Evolutionary conservation across 2,113 vertebrate genomes (phyloP), one percentile per base, ranked within the genome.

Genomic region (Toxotes chatareus): DNA sequence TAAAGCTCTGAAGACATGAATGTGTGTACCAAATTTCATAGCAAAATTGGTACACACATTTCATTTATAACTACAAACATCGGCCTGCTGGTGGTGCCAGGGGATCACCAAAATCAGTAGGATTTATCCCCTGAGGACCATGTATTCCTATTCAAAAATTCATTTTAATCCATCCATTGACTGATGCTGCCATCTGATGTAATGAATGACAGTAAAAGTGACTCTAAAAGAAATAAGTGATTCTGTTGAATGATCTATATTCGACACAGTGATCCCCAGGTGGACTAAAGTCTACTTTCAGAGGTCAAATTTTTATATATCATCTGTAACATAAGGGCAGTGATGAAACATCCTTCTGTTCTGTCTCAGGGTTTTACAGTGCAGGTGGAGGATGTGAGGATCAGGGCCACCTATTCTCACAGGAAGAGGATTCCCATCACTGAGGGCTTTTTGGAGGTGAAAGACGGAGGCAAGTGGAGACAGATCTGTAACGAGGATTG

Each of bases 381-480:
- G 84, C 96, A 97, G 76, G 97, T 99, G 88, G 97, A 99, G 80
- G 97, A 99, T 17, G 95, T 98, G 53, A 92, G 97, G 2, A 95
- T 99, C 89, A 94, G 97, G 0, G 93, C 97, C 51, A 96, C 98
- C n/a, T 97, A 97, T 3, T 96, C 97, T 42, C 97, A 96, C 59
- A 96, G 97, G 80, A 96, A 94, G 73, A 96, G 96, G 0, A 83
- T 96, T 13, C 98, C 98, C 0, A 95, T 98, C 88, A 98, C 96
- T 0, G 98, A 99, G 90, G 98, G 98, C 38, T 99, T 97, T 0
- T 94, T 99, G 92, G 98, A 99, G 91, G 96, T 99, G 79, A 99
- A 98, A 78, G 97, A 97, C 0, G 95, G 92, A 32, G 97, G 96
- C 16, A 60, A 87, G 70, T 99, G 98, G 98, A 97, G 95, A 79